These are phyloP conservation scores for Drosophila pectinifera DNA, from an alignment of 1,140 invertebrate genomes.

Conservation along the genomic window DNA sequence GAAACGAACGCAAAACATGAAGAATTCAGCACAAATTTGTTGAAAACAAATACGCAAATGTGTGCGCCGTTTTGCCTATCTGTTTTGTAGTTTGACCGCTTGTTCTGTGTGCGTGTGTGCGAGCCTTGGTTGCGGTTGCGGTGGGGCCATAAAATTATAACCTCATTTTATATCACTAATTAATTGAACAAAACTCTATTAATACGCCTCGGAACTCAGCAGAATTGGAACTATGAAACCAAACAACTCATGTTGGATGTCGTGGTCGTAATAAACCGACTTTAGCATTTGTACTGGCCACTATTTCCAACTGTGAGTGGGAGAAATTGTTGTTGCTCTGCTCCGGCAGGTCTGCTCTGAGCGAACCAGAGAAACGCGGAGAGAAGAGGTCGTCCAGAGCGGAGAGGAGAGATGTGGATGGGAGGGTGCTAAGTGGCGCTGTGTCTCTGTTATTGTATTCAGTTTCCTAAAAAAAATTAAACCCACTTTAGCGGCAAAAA, in stretches of 20 bases:
- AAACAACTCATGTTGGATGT: conserved; percentile 65
- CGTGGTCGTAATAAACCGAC: conserved; percentile 74
- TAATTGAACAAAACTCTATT: conserved; percentile 30
- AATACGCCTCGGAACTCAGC: conserved; percentile 8
- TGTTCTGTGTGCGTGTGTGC: conserved; percentile 5
- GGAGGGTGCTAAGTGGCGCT: conserved; percentile 29
- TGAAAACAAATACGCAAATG: conserved; percentile 59
- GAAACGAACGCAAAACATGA: conserved; percentile 55
- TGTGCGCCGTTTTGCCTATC: conserved; percentile 25
- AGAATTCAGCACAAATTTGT: conserved; percentile 72
- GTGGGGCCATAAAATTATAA: conserved; percentile 45
- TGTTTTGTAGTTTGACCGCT: conserved; percentile 11
- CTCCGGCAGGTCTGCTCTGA: conserved; percentile 58
- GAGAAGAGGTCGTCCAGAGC: conserved; percentile 32
- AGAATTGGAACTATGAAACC: conserved; percentile 26
- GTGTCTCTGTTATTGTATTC: conserved; percentile 65
- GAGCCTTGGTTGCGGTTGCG: neutral
- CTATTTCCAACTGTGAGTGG: conserved; percentile 57
- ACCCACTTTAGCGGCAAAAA: conserved; percentile 12
- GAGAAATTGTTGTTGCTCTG: conserved; percentile 39
- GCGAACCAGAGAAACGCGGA: conserved; percentile 51
- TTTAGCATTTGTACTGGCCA: conserved; percentile 51
- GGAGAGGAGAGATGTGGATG: conserved; percentile 25
- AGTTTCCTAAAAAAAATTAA: conserved; percentile 42
- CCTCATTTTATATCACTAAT: conserved; percentile 50